These are phyloP conservation scores for Erythrolamprus reginae DNA, from an alignment of 2,113 vertebrate species.

Conservation along the genomic window DNA sequence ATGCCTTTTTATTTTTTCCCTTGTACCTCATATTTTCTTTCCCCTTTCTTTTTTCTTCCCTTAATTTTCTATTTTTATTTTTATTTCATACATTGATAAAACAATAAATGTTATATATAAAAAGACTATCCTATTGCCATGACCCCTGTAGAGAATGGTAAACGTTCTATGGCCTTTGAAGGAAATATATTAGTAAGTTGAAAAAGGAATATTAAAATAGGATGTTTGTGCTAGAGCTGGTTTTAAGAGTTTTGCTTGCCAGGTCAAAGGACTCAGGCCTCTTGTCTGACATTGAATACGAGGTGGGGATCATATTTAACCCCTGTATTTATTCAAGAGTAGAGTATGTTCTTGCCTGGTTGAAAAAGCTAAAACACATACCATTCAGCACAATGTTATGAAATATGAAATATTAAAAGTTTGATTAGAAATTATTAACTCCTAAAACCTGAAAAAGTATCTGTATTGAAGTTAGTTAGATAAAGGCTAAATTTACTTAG, in stretches of 20 bases:
- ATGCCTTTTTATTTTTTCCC: too few relatives aligned
- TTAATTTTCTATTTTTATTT: too few relatives aligned
- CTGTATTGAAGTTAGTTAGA: not conserved
- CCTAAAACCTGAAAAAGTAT: not conserved
- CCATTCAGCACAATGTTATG: not conserved
- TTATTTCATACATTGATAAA: too few relatives aligned
- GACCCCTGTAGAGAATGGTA: not conserved
- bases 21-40: too few relatives aligned
- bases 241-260: not conserved
- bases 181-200: not conserved
- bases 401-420: conserved; percentile 1
- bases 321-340: not conserved
- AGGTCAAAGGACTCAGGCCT: not conserved
- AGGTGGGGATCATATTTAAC: not conserved
- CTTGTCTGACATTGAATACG: not conserved
- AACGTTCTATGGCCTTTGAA: not conserved
- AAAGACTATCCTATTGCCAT: not conserved
- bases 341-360: not conserved
- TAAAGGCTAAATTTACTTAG: not conserved
- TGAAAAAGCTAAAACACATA: not conserved
- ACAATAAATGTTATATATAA: too few relatives aligned
- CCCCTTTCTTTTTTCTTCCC: too few relatives aligned
- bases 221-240: not conserved
- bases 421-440: conserved; percentile 1
- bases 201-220: not conserved